Conservation (phyloP, 2,888 invertebrate genomes). For the Ormyrus rosae region DNA sequence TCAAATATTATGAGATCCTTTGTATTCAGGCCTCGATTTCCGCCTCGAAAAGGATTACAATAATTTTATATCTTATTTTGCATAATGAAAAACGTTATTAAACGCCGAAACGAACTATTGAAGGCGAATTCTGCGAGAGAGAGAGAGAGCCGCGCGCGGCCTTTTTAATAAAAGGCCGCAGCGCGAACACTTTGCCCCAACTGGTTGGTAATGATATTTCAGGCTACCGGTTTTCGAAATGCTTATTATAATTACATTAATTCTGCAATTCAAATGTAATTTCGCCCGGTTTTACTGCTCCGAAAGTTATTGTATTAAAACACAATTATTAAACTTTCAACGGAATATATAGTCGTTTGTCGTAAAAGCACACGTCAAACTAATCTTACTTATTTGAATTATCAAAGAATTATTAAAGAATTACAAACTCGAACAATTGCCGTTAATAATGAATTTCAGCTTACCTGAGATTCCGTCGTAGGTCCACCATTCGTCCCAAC, state of each 20-base stretch:
- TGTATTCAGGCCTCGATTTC: conserved; percentile 48
- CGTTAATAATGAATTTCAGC: conserved; percentile 37
- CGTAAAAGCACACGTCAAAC: neutral
- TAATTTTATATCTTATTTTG: conserved; percentile 51
- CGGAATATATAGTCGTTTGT: neutral
- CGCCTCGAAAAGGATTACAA: conserved; percentile 43
- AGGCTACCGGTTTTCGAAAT: too few species aligned
- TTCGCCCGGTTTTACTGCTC: too few species aligned
- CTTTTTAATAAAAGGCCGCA: too few species aligned
- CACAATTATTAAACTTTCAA: neutral
- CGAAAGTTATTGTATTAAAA: neutral
- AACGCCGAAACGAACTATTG: conserved; percentile 22
- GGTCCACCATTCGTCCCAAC: conserved; percentile 94
- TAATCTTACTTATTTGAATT: neutral
- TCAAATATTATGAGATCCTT: conserved; percentile 54
- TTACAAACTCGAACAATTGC: too few species aligned
- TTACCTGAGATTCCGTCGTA: conserved; percentile 91
- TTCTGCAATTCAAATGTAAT: neutral
- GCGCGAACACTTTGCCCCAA: too few species aligned
- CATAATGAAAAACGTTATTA: conserved; percentile 52
- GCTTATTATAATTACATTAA: neutral
- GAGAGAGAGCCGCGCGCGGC: too few species aligned
- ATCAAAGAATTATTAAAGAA: neutral
- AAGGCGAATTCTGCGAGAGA: neutral
- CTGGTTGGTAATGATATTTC: too few species aligned